Base-by-base conservation (phyloP, 2,888 invertebrate species). In the Diaprepes abbreviatus region DNA sequence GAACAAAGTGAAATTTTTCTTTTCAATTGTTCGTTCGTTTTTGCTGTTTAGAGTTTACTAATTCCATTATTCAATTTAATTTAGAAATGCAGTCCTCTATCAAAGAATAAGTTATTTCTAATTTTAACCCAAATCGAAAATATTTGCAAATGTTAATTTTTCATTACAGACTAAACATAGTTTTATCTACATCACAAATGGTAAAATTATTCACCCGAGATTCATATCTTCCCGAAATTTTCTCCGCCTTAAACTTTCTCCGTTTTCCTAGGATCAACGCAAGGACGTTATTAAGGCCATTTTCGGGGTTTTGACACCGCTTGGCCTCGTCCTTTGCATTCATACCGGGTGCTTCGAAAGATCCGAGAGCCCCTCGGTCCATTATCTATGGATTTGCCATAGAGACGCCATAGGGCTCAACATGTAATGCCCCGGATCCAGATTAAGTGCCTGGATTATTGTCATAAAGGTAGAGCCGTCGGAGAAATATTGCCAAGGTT, bases 401-500 rank as follows among this genome's bases (percentile, higher is more conserved):
- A 70, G 69, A 68, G 66, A 63, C 70, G 70, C 62, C 68, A 65
- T 60, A 69, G 75, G 70, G 73, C 50, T 62, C 67, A 65, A 38
- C 59, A 55, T 66, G 64, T 73, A 73, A 74, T 73, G 67, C 74
- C 63, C 38, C 55, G 63, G 73, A 73, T 69, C 70, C 71, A 74
- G 74, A 74, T 74, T 74, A 74, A 74, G 73, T 74, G 73, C 70
- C 70, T 38, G 70, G 74, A 74, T 74, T 74, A 74, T 73, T 73
- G 73, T 65, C 67, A 70, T 71, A 72, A 71, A 71, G 73, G 73
- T 71, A 55, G 55, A 45, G 28, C 52, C 19, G 50, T n/a, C 38
- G 55, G 67, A 66, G 63, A 69, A 63, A 67, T 66, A 65, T 55
- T 36, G 65, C 35, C 33, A 31, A 31, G 28, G 55, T 33, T 63